Evolutionary conservation across 2,888 invertebrate species (phyloP), one percentile per base, ranked within the genome.

Genomic region (Hirtodrosophila histrioides): DNA sequence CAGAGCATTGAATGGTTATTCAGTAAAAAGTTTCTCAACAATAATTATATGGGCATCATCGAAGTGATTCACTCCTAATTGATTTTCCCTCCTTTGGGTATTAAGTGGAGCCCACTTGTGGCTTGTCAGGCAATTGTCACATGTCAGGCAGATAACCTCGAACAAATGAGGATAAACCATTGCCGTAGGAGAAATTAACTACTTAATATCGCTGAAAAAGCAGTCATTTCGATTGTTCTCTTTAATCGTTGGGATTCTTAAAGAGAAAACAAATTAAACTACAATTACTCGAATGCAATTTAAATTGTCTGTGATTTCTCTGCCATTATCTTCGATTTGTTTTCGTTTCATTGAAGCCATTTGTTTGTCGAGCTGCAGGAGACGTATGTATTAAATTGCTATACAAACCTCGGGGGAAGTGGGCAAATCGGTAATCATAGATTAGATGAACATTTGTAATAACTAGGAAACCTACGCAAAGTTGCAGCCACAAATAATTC

Each of bases 361-460:
- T 81, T 84, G 64, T 79, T 62, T 69, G 48, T 51, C 24, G 48
- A 54, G 36, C 45, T 69, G 50, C 46, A 37, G 7, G 10, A 27
- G 39, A 23, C 39, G 53, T 24, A 31, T 24, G 31, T 58, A 86
- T 83, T 83, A 88, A 86, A 84, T 86, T 86, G 84, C 69, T 62
- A 44, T 51, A 62, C 37, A 57, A 57, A 37, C 76, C 86, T 67
- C 67, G 23, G 46, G 68, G 84, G 72, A 60, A 64, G 64, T 65
- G 58, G 50, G 60, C 73, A 60, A 66, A 63, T 58, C 49, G 67
- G 66, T 75, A 78, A 81, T 72, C 78, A 68, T 65, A 69, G 86
- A 88, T 88, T 86, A 86, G 69, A 83, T 68, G 69, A 86, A 62
- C 79, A 70, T 86, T 79, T 84, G 76, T 82, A 76, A 83, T 76